Conservation (phyloP, 2,113 vertebrate genomes). For the Chamaea fasciata region DNA sequence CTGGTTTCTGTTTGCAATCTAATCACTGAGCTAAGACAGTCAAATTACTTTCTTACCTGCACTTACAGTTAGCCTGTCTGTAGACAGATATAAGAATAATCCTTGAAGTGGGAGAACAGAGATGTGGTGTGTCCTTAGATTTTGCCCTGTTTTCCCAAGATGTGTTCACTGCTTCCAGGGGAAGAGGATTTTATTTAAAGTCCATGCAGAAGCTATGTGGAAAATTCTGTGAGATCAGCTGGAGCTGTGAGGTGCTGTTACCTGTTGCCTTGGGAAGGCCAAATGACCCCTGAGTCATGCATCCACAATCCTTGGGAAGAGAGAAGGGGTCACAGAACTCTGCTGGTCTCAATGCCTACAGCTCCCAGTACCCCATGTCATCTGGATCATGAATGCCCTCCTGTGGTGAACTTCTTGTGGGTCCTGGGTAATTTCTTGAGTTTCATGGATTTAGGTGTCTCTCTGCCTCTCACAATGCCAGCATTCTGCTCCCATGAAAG, state of each 20-base stretch:
- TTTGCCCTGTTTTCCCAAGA: neutral
- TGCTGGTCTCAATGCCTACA: neutral
- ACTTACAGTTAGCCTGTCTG: neutral
- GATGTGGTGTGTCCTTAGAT: neutral
- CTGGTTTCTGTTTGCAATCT: neutral
- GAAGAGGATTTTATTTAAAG: neutral
- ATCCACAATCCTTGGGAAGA: neutral
- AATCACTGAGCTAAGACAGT: neutral
- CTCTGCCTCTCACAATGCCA: neutral
- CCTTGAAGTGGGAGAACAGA: neutral
- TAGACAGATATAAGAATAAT: neutral
- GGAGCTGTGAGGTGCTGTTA: neutral
- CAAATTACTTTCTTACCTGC: neutral
- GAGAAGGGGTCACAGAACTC: neutral
- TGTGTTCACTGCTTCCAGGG: neutral
- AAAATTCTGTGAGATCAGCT: neutral
- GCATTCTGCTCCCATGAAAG: neutral
- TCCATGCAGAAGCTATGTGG: neutral
- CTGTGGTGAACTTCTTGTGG: neutral
- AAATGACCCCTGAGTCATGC: accelerated
- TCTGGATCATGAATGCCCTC: neutral
- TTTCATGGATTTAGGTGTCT: neutral
- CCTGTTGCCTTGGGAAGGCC: neutral
- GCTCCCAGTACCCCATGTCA: neutral
- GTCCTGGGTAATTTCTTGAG: neutral